Conservation (phyloP, 2,888 invertebrate genomes). For the Plusia festucae region DNA sequence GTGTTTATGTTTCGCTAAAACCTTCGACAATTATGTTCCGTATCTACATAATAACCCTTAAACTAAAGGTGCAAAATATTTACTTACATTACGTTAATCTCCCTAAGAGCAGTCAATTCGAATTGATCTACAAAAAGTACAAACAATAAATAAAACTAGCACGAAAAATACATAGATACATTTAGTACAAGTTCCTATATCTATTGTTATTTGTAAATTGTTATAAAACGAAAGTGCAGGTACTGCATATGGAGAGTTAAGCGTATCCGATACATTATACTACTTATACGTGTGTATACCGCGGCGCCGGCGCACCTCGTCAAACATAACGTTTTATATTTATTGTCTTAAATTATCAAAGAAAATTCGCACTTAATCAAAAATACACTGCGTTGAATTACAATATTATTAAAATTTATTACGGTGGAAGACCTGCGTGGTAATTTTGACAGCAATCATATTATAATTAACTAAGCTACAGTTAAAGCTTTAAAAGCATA, state of each 20-base stretch:
- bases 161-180: constrained; percentile 75
- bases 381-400: constrained; percentile 6
- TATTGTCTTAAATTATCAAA: constrained; percentile 39
- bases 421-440: constrained; percentile 39
- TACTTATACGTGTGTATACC: constrained; percentile 44
- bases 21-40: constrained; percentile 46
- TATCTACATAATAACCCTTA: constrained; percentile 71
- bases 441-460: constrained; percentile 21
- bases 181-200: constrained; percentile 74
- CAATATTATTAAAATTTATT: neutral
- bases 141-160: constrained; percentile 82
- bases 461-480: constrained; percentile 22
- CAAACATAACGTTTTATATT: constrained; percentile 10
- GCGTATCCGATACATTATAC: constrained; percentile 77
- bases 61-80: constrained; percentile 79
- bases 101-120: constrained; percentile 85
- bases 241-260: constrained; percentile 83
- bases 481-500: constrained; percentile 17
- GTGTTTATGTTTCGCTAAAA: constrained; percentile 51
- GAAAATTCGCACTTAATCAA: constrained; percentile 2
- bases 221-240: constrained; percentile 83
- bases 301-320: constrained; percentile 35
- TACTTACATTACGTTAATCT: constrained; percentile 84
- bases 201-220: constrained; percentile 81
- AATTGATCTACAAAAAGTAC: constrained; percentile 83